Base-by-base conservation (phyloP, 2,888 invertebrate genomes). In the Caenorhabditis wallacei region DNA sequence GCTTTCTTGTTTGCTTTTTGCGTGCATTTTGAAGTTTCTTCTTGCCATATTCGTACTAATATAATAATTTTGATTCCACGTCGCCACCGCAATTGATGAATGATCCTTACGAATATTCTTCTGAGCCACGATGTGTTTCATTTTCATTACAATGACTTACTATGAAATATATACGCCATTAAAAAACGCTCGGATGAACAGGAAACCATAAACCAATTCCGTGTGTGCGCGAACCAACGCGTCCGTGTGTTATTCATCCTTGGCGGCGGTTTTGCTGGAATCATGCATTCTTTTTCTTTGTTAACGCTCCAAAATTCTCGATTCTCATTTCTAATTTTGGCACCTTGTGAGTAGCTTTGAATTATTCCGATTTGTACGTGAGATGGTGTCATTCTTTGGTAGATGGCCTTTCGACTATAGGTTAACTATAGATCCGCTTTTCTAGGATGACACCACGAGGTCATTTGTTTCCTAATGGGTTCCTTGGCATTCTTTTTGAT, bases 201-300 rank as follows among this genome's bases (percentile, higher is more conserved):
- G 78, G 78, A 35, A 75, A 78, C 78, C 78, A 78, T 61, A 59
- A 69, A 78, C 78, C 69, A 78, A 59, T 40, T 30, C 69, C 4
- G 30, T 30, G 30, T 30, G 46, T 18, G 40, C 24, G 57, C 48
- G 22, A 53, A 35, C 66, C 66, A 30, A 13, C 53, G 46, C 48
- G 18, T 53, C 48, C 64, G 66, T 75, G 30, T 69, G 59, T 57
- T 57, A 54, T 72, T 59, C 53, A 37, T 57, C 53, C 20, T 37
- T n/a, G n/a, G 10, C 35, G 57, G 30, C 43, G 70, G 48, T 48
- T 43, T 54, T 66, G 35, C 48, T 66, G 51, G 66, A 66, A 51
- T 64, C 64, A 16, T 40, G 11, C 26, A 35, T 53, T 53, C 22
- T 48, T 37, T 51, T 37, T 48, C 59, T 48, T 59, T 70, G 57